A percentile compares a stretch with the other conserved stretches of the same genome.
phyloP scores from a whole-genome alignment of 2,797 vertebrate species.

The Gadopsis bispinosus region DNA sequence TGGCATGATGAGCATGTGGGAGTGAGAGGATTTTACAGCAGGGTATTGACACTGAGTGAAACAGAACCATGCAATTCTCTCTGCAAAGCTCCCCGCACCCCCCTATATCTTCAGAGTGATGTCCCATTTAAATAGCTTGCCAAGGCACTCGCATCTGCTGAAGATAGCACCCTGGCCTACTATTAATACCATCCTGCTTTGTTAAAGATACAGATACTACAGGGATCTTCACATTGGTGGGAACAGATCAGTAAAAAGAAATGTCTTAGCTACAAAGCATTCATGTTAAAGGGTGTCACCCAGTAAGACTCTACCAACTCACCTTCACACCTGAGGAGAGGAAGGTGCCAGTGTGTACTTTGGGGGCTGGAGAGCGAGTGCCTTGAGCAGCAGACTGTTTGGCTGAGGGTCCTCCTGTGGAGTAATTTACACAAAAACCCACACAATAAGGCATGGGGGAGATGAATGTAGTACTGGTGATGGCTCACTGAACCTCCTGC shows the following conservation, averaged over 20 bases:
- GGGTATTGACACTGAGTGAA: constrained; percentile 50
- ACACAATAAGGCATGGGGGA: constrained; percentile 27
- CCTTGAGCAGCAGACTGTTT: constrained; percentile 90
- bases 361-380: constrained; percentile 91
- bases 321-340: constrained; percentile 95
- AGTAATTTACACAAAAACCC: constrained; percentile 42
- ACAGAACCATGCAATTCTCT: constrained; percentile 56
- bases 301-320: constrained; percentile 56
- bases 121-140: constrained; percentile 80
- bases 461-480: background rate
- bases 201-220: constrained; percentile 56
- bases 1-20: constrained; percentile 34
- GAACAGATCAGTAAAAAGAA: constrained; percentile 9
- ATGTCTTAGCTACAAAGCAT: constrained; percentile 10
- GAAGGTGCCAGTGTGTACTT: constrained; percentile 93
- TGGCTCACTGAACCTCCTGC: constrained; percentile 4
- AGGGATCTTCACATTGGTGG: constrained; percentile 21
- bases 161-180: constrained; percentile 68
- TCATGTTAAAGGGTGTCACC: constrained; percentile 8
- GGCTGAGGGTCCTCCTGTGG: constrained; percentile 90
- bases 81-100: constrained; percentile 44
- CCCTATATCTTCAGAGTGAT: constrained; percentile 59
- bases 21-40: constrained; percentile 47
- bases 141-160: constrained; percentile 72
- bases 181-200: constrained; percentile 68